Base-by-base conservation (phyloP, 2,888 invertebrate species). In the Flexamia atlantica region DNA sequence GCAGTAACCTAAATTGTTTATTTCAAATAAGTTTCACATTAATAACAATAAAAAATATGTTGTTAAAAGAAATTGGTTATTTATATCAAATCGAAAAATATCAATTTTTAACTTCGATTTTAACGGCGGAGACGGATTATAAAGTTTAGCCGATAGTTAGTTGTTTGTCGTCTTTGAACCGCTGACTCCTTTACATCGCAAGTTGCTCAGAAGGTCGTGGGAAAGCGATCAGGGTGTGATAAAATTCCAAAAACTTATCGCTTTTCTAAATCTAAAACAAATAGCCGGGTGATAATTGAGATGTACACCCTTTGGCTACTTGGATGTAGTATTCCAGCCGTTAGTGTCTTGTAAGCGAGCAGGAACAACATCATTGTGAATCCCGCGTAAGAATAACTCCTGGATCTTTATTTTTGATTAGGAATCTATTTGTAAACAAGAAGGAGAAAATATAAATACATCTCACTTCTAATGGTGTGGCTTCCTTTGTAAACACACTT, bases 301-400 rank as follows among this genome's bases (percentile, higher is more conserved):
- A 3, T 46, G 12, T 17, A 10, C 46, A 17, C 57, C 57, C 57
- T 57, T 57, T 57, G 57, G 57, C 57, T 57, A 57, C 57, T 57
- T 7, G 23, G 40, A 12, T 40, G 12, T 40, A 12, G 12, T 46
- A 36, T 9, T 14, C 46, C 7, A 5, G 57, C 2, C 20, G 23
- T 2, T 57, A 23, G n/a, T n/a, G n/a, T n/a, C n/a, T n/a, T n/a
- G n/a, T n/a, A n/a, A n/a, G 57, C n/a, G 50, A 50, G 50, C 3
- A 50, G n/a, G 17, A 20, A 57, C 57, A 57, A 57, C 23, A 23
- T 57, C 7, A 14, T 57, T 5, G 57, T 23, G 57, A 23, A 23
- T 12, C 3, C 57, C 3, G 57, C 14, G 12, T 2, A 23, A 46
- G 46, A 46, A 17, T 4, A 9, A 3, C 46, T 46, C 14, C 46